These are phyloP conservation scores for Ochropleura leucogaster DNA, from an alignment of 2,888 invertebrate genomes.

Conservation along the genomic window DNA sequence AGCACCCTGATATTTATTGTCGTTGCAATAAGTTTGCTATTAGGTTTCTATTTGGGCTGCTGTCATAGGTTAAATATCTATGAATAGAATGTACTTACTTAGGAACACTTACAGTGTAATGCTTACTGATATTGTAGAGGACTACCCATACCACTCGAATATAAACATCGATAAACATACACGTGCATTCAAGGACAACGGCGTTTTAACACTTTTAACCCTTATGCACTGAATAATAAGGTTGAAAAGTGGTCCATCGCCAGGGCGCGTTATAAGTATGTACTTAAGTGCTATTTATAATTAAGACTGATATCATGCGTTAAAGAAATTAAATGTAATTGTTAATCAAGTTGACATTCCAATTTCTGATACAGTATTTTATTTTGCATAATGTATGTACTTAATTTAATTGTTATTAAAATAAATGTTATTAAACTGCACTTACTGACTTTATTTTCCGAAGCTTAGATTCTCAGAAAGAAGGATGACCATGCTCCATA, in stretches of 20 bases:
- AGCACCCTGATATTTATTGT: too few species aligned
- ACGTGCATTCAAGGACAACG: slow-evolving; percentile 4
- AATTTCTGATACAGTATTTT: slow-evolving; percentile 66
- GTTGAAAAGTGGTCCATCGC: background rate
- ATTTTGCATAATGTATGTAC: slow-evolving; percentile 62
- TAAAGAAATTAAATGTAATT: slow-evolving; percentile 63
- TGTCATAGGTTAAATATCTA: background rate
- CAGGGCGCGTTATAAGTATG: background rate
- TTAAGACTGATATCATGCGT: slow-evolving; percentile 75
- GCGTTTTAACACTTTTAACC: background rate
- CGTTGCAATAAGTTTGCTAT: background rate
- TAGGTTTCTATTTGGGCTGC: background rate
- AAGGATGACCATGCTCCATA: too few species aligned
- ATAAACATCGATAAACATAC: slow-evolving; percentile 18
- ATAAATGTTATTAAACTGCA: slow-evolving; percentile 58
- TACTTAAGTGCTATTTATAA: slow-evolving; percentile 58
- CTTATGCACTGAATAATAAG: background rate
- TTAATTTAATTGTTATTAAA: slow-evolving; percentile 64
- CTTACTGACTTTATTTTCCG: slow-evolving; percentile 18
- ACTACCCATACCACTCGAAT: slow-evolving; percentile 38
- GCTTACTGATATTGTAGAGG: background rate
- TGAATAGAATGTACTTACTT: background rate
- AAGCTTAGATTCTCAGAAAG: background rate
- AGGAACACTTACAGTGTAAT: background rate
- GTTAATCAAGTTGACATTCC: slow-evolving; percentile 72